Evolutionary conservation across 2,888 invertebrate species (phyloP), one percentile per base, ranked within the genome.

Genomic region (Fissipunctia ypsillon): DNA sequence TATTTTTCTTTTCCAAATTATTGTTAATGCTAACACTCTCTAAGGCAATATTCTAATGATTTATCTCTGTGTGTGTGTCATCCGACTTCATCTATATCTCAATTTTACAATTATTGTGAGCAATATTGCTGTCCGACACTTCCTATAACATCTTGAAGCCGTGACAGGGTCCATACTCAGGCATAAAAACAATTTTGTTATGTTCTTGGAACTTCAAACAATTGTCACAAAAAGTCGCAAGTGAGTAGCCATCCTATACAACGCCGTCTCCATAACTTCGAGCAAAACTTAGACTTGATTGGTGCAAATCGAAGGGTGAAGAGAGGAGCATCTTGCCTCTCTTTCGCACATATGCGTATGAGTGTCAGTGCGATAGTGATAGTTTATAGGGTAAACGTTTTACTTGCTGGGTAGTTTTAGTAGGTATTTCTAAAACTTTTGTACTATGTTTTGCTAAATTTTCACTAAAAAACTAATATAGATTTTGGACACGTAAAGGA

Each of bases 361-460:
- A 87, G 90, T 89, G 89, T 91, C 93, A 94, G 94, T 92, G 94
- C 92, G 94, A 95, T 96, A 95, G 95, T 93, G 95, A 94, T 96
- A 96, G 96, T 90, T 93, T 89, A 94, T 95, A 95, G 95, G 94
- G 94, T 94, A 93, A 91, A 88, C 81, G 88, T 91, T 94, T 95
- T 93, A 91, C 92, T 95, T 93, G 95, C 95, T 95, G 96, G 93
- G 95, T 96, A 96, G 96, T 89, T 93, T 88, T 93, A 90, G 94
- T 95, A 94, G 94, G 90, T 95, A 95, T 96, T 95, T 95, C 95
- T 95, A 95, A 95, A 96, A 95, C 92, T 96, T 96, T 96, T 96
- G 93, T 96, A 96, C 96, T 96, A 95, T 96, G 96, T 96, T 96
- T 96, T 96, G 96, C 96, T 91, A 96, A 96, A 95, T 95, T 95